phyloP scores from a whole-genome alignment of 2,888 invertebrate genomes.

The Platyscelio sp. region DNA sequence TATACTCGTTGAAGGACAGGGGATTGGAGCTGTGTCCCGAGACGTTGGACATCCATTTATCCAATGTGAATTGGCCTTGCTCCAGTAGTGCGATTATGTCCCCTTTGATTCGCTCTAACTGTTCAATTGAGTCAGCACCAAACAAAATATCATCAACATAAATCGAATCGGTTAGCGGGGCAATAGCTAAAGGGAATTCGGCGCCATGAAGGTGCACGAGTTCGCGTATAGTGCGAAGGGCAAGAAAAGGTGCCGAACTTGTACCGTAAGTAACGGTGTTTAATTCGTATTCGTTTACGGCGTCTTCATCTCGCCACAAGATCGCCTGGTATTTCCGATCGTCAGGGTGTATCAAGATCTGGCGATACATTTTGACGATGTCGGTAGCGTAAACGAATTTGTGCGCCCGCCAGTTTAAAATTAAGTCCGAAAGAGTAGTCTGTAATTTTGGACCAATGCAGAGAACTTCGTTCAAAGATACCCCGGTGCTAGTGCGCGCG shows the following conservation, averaged over 20 bases:
- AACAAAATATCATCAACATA: not conserved
- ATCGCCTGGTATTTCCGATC: not conserved
- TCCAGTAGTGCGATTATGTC: too few species aligned
- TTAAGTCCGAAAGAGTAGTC: not conserved
- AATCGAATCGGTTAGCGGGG: too few species aligned
- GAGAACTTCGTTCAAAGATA: slow-evolving; percentile 13
- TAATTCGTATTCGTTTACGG: not conserved
- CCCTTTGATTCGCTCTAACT: too few species aligned
- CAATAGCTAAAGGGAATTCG: not conserved
- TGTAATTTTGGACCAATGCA: not conserved
- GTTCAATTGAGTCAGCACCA: not conserved
- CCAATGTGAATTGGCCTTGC: not conserved
- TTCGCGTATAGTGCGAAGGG: not conserved
- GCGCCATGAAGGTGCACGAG: not conserved
- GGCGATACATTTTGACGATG: slow-evolving; percentile 1
- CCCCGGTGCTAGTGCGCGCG: not conserved
- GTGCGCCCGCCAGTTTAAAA: not conserved
- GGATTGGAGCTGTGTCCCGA: not conserved
- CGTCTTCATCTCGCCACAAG: not conserved
- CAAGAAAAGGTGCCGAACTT: not conserved
- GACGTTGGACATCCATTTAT: not conserved
- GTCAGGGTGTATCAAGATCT: not conserved
- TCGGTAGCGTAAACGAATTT: not conserved
- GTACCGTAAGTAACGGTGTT: slow-evolving; percentile 22
- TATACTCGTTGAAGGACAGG: too few species aligned